Evolutionary conservation across 92 coral and sea anemone species (phyloP).

Genomic region (Anthopleura xanthogrammica): DNA sequence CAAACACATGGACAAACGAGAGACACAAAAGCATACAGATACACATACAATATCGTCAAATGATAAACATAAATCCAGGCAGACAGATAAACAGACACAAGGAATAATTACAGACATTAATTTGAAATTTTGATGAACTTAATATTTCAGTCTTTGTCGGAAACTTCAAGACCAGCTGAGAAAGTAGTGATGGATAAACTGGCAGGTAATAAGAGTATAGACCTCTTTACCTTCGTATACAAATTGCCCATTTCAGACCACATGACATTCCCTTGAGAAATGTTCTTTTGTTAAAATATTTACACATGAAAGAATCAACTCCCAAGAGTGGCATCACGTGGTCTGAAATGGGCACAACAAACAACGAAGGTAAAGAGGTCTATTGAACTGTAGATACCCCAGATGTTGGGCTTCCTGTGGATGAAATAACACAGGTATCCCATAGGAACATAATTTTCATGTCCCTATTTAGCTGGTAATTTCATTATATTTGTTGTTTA

Average conservation of each 20-base stretch:
- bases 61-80: background rate
- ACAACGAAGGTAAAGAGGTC: no score
- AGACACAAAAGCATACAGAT: background rate
- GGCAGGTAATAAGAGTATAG: background rate
- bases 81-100: background rate
- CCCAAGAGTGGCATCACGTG: no score
- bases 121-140: no score
- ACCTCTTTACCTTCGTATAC: no score
- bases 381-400: background rate
- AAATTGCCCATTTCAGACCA: no score
- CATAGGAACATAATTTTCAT: background rate
- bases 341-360: no score
- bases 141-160: background rate
- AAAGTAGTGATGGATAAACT: background rate
- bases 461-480: background rate
- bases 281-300: no score
- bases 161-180: background rate
- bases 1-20: background rate
- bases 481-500: background rate
- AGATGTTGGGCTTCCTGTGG: slow-evolving; percentile 5
- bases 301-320: no score
- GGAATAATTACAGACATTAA: background rate
- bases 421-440: background rate
- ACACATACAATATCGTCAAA: background rate
- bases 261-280: no score